Percentiles rank a stretch among this genome's conserved stretches.
Evolutionary conservation across 2,113 vertebrate genomes (phyloP).

Genomic region (Archilochus colubris): DNA sequence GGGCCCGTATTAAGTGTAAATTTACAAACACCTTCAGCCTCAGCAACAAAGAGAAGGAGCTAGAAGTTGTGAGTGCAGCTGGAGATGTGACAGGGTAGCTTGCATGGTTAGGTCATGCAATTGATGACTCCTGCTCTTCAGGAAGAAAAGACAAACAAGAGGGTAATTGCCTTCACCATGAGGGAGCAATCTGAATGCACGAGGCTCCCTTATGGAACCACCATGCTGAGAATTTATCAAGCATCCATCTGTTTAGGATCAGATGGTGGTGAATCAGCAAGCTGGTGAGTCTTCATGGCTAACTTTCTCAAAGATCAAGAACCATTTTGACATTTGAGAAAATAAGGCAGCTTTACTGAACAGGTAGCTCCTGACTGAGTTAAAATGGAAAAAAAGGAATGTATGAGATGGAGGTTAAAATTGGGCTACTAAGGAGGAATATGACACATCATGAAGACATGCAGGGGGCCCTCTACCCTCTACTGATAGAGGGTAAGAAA

Average conservation of each 20-base stretch:
- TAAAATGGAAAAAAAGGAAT: not conserved
- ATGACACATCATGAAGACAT: not conserved
- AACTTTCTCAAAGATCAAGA: not conserved
- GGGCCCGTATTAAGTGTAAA: not conserved
- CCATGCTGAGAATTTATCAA: not conserved
- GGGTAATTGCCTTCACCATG: not conserved
- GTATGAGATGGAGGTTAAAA: not conserved
- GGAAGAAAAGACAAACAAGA: not conserved
- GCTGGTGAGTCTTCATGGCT: not conserved
- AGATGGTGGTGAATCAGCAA: not conserved
- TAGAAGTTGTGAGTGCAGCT: not conserved
- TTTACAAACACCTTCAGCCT: not conserved
- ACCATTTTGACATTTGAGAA: not conserved
- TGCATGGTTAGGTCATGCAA: not conserved
- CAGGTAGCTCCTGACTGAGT: not conserved
- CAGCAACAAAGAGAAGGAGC: not conserved
- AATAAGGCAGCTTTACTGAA: not conserved
- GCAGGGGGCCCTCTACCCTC: not conserved
- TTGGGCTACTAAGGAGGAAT: not conserved
- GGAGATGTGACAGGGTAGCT: not conserved
- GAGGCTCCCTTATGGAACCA: not conserved
- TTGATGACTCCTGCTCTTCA: not conserved
- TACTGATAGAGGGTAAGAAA: not conserved
- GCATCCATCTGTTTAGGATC: not conserved
- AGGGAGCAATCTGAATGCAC: not conserved